phyloP scores from a whole-genome alignment of 30 jellyfish, hydroid and myxozoan species.

The Calvadosia cruxmelitensis region DNA sequence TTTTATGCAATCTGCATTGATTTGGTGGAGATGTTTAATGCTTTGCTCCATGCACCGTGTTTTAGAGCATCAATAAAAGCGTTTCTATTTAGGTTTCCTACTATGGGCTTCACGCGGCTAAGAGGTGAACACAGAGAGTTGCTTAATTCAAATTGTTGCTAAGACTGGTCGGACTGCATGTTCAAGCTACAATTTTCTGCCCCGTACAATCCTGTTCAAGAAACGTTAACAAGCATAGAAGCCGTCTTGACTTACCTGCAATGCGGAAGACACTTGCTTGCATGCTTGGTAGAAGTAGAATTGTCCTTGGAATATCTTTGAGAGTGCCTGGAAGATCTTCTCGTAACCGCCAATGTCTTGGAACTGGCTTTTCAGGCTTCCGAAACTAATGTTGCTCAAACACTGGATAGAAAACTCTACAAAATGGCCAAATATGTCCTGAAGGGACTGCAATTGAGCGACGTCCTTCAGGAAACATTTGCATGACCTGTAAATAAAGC shows the following conservation, averaged over 20 bases:
- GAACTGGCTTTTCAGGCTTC: not conserved
- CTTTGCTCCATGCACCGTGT: no score
- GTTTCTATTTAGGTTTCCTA: no score
- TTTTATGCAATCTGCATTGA: no score
- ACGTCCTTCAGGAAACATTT: not conserved
- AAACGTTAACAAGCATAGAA: no score
- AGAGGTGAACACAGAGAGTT: not conserved
- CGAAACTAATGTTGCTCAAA: not conserved
- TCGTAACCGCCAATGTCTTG: slow-evolving; percentile 9
- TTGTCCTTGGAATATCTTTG: slow-evolving; percentile 76
- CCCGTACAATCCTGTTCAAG: not conserved
- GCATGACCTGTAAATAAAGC: not conserved
- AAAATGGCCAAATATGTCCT: not conserved
- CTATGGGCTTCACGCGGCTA: no score
- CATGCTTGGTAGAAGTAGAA: slow-evolving; percentile 54
- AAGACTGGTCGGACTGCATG: no score
- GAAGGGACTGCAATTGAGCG: not conserved
- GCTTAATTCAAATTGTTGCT: not conserved
- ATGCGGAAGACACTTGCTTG: slow-evolving; percentile 26
- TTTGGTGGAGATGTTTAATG: no score
- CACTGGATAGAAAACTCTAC: not conserved
- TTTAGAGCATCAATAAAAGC: no score
- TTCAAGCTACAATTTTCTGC: no score
- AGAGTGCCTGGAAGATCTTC: slow-evolving; percentile 70
- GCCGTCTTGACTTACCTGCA: slow-evolving; percentile 16